These are phyloP conservation scores for Drymodes brunneopygia DNA, from an alignment of 2,113 vertebrate species.

Conservation along the genomic window DNA sequence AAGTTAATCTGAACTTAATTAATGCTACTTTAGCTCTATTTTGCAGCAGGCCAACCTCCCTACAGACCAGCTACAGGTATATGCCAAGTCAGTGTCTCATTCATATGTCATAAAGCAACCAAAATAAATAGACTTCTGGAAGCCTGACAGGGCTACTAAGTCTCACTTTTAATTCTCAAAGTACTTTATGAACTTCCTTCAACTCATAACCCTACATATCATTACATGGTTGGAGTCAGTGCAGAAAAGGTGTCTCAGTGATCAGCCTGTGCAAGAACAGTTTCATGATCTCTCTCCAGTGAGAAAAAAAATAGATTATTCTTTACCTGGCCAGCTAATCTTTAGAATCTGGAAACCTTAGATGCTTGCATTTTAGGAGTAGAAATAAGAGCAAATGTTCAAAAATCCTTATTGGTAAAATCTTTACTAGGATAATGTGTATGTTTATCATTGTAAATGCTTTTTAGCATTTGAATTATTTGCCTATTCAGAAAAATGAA, in stretches of 20 bases:
- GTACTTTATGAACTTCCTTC: neutral
- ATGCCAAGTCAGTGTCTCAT: neutral
- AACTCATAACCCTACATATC: neutral
- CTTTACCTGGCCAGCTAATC: neutral
- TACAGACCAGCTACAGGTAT: neutral
- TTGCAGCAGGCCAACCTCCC: neutral
- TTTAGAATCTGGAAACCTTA: slow-evolving; percentile 20
- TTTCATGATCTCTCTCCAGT: neutral
- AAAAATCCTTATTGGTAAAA: slow-evolving; percentile 26
- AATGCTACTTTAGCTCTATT: neutral
- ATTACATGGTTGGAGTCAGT: neutral
- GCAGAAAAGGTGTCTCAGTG: neutral
- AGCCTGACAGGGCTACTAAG: neutral
- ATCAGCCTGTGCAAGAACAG: neutral
- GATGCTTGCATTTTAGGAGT: neutral
- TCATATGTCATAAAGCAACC: neutral
- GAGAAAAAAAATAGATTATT: neutral
- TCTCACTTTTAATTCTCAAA: neutral
- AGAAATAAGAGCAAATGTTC: slow-evolving; percentile 1
- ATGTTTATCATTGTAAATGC: neutral
- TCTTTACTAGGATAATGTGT: neutral
- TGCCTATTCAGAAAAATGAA: neutral
- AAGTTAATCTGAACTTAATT: neutral
- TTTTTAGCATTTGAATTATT: neutral
- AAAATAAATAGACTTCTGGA: slow-evolving; percentile 3